Evolutionary conservation across 2,888 invertebrate genomes (phyloP), one percentile per base, ranked within the genome.

Genomic region (Microctonus hyperodae): DNA sequence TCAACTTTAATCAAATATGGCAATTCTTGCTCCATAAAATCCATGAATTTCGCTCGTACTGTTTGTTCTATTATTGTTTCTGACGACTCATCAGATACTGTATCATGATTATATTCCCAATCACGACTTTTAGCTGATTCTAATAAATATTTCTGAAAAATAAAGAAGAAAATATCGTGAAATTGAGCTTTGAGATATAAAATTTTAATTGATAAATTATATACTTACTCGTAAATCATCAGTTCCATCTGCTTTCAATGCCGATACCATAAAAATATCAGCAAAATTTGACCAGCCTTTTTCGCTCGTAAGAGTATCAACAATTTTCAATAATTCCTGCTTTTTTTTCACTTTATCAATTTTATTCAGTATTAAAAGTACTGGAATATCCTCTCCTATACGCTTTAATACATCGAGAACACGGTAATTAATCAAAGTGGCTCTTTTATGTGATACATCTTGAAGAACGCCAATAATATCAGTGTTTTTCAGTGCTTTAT

Each of bases 211-310:
- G 40, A 56, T 13, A 44, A 7, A 37, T 44, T 35, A 60, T n/a
- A n/a, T 55, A 69, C 75, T 78, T 81, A 92, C 92, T 85, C 89
- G 89, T 31, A 96, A 85, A 75, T 91, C 90, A 33, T 87, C 85
- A 1, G 94, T 84, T 1, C 95, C 95, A 84, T 90, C 90, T 23
- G 92, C 92, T 65, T 89, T 89, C 28, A 95, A 81, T 0, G 96
- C 93, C 9, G 97, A 97, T n/a, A 96, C 88, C 87, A 97, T 90
- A 81, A 98, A 98, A 10, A 98, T 91, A 79, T 93, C 91, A 28
- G 89, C 87, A 84, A 99, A 99, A 73, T 91, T 82, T n/a, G 89
- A 87, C 92, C 93, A 93, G 7, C 90, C 89, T 0, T 72, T 65
- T 0, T 79, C 76, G 6, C 90, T 90, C 5, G 93, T 94, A 58